Evolutionary conservation across 2,797 vertebrate genomes (phyloP).

Genomic region (Periophthalmus magnuspinnatus): DNA sequence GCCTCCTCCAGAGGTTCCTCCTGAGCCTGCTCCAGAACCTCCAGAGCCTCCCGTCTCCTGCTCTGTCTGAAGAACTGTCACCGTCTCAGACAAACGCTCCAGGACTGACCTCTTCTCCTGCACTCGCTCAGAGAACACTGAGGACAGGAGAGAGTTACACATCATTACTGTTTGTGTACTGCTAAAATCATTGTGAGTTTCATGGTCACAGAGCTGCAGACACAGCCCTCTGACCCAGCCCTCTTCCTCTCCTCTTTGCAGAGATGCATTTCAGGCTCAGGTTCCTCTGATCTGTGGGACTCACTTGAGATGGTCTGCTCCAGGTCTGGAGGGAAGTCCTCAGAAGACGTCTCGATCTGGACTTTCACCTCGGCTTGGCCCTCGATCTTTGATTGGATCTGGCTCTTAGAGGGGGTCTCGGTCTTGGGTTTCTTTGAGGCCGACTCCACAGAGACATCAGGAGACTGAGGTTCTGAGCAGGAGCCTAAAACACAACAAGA

Average conservation of each 20-base stretch:
- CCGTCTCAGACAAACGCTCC: constrained; percentile 49
- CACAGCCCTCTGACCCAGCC: too few relatives aligned
- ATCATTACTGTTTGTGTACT: too few relatives aligned
- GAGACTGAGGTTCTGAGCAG: constrained; percentile 11
- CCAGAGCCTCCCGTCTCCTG: constrained; percentile 53
- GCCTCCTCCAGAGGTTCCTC: too few relatives aligned
- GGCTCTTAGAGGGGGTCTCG: constrained; percentile 61
- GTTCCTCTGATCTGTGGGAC: neutral
- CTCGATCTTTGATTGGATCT: neutral
- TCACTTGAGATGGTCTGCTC: constrained; percentile 85
- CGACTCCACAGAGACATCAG: constrained; percentile 47
- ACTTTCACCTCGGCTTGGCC: constrained; percentile 5
- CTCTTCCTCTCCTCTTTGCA: too few relatives aligned
- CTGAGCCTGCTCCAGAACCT: too few relatives aligned
- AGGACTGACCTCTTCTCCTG: constrained; percentile 61
- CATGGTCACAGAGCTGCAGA: too few relatives aligned
- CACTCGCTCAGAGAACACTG: constrained; percentile 75
- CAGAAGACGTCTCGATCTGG: neutral
- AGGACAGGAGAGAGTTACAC: neutral
- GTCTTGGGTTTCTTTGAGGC: constrained; percentile 77
- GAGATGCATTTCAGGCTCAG: too few relatives aligned
- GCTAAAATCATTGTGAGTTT: too few relatives aligned
- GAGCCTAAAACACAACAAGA: neutral
- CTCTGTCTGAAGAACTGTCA: constrained; percentile 81
- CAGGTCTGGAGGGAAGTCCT: constrained; percentile 54